These are phyloP conservation scores for Tetramorium parvispinum DNA, from an alignment of 1,140 invertebrate species.

Conservation along the genomic window DNA sequence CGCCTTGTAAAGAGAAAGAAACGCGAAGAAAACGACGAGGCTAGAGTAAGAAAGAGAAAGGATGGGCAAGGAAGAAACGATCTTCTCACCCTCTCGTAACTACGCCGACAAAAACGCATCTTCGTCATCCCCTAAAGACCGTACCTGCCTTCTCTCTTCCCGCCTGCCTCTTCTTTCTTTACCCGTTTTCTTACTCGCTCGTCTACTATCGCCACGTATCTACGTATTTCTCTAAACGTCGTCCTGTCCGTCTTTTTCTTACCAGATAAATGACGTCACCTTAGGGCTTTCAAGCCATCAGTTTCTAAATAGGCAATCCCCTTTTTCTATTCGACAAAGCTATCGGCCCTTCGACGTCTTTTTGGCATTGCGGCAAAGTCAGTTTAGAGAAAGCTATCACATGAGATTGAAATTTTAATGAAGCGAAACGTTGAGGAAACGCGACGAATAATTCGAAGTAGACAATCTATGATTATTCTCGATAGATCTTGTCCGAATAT, in stretches of 20 bases:
- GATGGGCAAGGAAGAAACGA: slow-evolving; percentile 27
- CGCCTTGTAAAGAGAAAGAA: slow-evolving; percentile 69
- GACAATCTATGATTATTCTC: neutral
- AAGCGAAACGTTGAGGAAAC: neutral
- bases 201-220: slow-evolving; percentile 35
- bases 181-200: slow-evolving; percentile 8
- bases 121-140: slow-evolving; percentile 58
- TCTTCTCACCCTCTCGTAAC: slow-evolving; percentile 53
- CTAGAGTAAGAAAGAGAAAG: slow-evolving; percentile 17
- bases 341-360: slow-evolving; percentile 10
- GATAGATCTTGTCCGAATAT: neutral
- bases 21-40: slow-evolving; percentile 17
- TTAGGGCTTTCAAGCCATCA: slow-evolving; percentile 45
- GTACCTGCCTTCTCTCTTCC: slow-evolving; percentile 31
- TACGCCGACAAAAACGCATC: slow-evolving; percentile 69
- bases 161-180: slow-evolving; percentile 37
- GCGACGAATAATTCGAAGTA: neutral
- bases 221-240: slow-evolving; percentile 47
- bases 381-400: neutral
- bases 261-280: slow-evolving; percentile 54
- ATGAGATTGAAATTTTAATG: slow-evolving; percentile 17
- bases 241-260: slow-evolving; percentile 18
- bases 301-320: slow-evolving; percentile 54
- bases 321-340: slow-evolving; percentile 50
- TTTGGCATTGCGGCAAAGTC: slow-evolving; percentile 1